A percentile compares a stretch with the other conserved stretches of the same genome.
phyloP scores from a whole-genome alignment of 2,113 vertebrate genomes.

The Eulemur rufifrons region DNA sequence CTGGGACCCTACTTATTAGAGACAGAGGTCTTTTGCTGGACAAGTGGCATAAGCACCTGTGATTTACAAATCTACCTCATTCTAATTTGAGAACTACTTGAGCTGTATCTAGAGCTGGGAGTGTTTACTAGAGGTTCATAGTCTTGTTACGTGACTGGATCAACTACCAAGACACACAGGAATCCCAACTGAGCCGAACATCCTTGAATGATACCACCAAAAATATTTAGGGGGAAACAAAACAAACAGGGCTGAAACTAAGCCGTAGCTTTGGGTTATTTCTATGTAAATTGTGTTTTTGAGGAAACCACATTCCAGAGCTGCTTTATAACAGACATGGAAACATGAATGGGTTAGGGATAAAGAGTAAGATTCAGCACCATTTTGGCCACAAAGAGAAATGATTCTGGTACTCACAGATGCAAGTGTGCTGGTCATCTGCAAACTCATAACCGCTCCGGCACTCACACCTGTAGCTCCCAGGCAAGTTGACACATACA shows the following conservation, averaged over 20 bases:
- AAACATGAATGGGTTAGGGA: background rate
- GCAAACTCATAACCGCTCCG: slow-evolving; percentile 83
- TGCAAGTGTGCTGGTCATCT: slow-evolving; percentile 85
- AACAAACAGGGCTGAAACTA: background rate
- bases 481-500: slow-evolving; percentile 87
- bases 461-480: slow-evolving; percentile 91
- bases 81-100: background rate
- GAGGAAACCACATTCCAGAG: background rate
- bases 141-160: background rate
- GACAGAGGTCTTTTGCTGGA: background rate
- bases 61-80: background rate
- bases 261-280: background rate
- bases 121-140: background rate
- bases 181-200: background rate
- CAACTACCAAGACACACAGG: background rate
- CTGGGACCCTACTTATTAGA: background rate
- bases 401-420: slow-evolving; percentile 83
- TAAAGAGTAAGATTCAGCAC: background rate
- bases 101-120: background rate
- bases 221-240: background rate
- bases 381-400: background rate
- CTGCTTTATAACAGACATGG: background rate
- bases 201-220: background rate
- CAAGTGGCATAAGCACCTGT: background rate
- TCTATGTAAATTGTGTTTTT: background rate